Conservation (phyloP, 2,888 invertebrate genomes). For the Caprella mutica region DNA sequence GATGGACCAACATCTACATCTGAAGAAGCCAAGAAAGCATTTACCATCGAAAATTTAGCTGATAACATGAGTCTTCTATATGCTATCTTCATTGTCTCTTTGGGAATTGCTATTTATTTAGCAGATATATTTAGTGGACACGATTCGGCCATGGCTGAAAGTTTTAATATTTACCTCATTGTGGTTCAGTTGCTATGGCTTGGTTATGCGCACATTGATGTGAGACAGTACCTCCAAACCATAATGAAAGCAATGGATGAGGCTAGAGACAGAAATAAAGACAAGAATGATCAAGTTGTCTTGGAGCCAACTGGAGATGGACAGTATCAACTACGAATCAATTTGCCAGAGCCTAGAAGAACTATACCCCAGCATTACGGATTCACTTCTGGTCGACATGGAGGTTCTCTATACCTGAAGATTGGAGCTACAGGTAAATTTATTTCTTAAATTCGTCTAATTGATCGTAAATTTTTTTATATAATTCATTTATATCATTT, state of each 20-base stretch:
- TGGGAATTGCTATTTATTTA: slow-evolving; percentile 31
- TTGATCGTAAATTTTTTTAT: not conserved
- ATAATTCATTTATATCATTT: too few species aligned
- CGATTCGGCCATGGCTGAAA: slow-evolving; percentile 24
- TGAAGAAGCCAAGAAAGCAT: slow-evolving; percentile 17
- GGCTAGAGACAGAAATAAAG: slow-evolving; percentile 38
- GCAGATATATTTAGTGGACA: slow-evolving; percentile 29
- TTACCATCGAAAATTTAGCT: slow-evolving; percentile 25
- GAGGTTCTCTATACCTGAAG: slow-evolving; percentile 61
- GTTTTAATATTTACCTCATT: slow-evolving; percentile 51
- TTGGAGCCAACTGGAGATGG: slow-evolving; percentile 30
- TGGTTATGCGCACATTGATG: slow-evolving; percentile 51
- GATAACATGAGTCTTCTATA: slow-evolving; percentile 32
- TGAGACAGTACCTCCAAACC: slow-evolving; percentile 45
- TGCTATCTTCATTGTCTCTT: slow-evolving; percentile 31
- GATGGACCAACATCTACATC: slow-evolving; percentile 17
- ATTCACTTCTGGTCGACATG: slow-evolving; percentile 56
- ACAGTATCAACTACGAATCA: slow-evolving; percentile 32
- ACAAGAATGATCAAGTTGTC: slow-evolving; percentile 24
- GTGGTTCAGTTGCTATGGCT: slow-evolving; percentile 51
- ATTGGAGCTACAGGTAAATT: slow-evolving; percentile 56
- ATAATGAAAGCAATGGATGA: slow-evolving; percentile 40
- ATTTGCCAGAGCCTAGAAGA: slow-evolving; percentile 27
- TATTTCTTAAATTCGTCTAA: not conserved
- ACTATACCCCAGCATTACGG: slow-evolving; percentile 37